Base-by-base conservation (phyloP, 2,113 vertebrate genomes). In the Murina feae region DNA sequence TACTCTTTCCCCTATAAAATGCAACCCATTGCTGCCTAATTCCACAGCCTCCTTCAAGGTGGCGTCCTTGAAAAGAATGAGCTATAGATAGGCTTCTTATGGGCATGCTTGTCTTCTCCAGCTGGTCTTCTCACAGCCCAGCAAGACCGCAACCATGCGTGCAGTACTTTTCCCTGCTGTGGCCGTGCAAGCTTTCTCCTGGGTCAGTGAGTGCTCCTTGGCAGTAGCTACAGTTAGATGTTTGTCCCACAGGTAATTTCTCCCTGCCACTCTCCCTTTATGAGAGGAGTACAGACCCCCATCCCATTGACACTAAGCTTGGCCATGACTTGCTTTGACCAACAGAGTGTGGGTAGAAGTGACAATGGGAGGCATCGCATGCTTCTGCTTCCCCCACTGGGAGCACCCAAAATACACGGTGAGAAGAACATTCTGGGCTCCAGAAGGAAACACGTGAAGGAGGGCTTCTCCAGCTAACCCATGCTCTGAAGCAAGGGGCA, bases 111-210 rank as follows among this genome's bases (percentile, higher is more conserved):
- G 44, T 65, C 58, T 72, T n/a, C 44, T 89, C 75, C 20, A 35
- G 8, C 28, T 78, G 66, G 35, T 68, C 58, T 80, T 75, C 18
- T 39, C 17, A 10, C 0, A 13, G 55, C 5, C 18, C 12, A 11
- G 0, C 1, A 1, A 47, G 16, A 49, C 6, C 7, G 32, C 0
- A 1, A 7, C 13, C 13, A 1, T 14, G 3, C 1, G 2, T 1
- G 13, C 4, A n/a, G 7, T 1, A 4, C 42, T 71, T 75, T 83
- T 35, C n/a, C 51, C 35, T 92, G 69, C 28, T n/a, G n/a, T 58
- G 35, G 20, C 10, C 5, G 32, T 47, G 28, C 16, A 9, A 20
- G 53, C 37, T 18, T 47, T 39, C n/a, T 47, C n/a, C 3, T 65
- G 81, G 60, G 55, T 75, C 28, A 47, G 4, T 39, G 63, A n/a